A percentile compares a stretch with the other conserved stretches of the same genome.
phyloP scores from a whole-genome alignment of 64 coral and sea anemone species.

The Pocillopora damicornis region DNA sequence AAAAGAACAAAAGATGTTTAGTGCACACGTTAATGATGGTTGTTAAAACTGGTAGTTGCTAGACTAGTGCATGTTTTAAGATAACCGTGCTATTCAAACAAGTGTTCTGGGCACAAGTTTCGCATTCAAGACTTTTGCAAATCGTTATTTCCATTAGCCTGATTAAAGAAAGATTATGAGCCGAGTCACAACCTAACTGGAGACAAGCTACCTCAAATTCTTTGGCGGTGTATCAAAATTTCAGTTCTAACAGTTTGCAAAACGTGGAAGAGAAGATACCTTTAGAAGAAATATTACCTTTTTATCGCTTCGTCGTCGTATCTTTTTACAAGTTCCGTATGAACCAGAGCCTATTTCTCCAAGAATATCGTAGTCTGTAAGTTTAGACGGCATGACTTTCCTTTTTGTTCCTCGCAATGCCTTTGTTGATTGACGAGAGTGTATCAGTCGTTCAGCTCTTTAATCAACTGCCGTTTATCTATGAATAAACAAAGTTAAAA shows the following conservation, averaged over 20 bases:
- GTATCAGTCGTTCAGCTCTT: neutral
- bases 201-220: no score
- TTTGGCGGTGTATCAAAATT: no score
- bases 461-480: neutral
- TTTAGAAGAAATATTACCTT: constrained; percentile 55
- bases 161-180: no score
- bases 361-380: constrained; percentile 76
- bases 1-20: neutral
- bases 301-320: constrained; percentile 79
- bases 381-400: constrained; percentile 76
- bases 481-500: neutral
- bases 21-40: neutral
- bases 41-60: no score
- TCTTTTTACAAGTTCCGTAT: constrained; percentile 94
- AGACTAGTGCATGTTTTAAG: no score
- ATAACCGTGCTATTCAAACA: no score
- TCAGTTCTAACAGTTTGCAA: no score
- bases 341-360: constrained; percentile 91
- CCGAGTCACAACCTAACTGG: no score
- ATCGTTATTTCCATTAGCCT: no score
- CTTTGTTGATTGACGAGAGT: neutral
- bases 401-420: neutral
- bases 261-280: no score
- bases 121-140: no score
- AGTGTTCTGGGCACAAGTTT: no score